Evolutionary conservation across 1,140 invertebrate genomes (phyloP), one percentile per base, ranked within the genome.

Genomic region (Aphaenogaster rudis): DNA sequence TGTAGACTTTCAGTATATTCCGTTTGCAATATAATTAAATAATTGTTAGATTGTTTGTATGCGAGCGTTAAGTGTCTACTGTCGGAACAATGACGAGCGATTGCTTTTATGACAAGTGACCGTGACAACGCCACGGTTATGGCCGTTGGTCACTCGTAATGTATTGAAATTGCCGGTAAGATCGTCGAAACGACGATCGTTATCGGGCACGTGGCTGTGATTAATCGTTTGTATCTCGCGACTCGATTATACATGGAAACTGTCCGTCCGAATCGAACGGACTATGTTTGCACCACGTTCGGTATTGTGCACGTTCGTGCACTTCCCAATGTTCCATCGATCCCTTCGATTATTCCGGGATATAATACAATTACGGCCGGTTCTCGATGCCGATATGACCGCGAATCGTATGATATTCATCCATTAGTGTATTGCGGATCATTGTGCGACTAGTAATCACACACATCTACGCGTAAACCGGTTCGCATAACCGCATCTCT

Each of bases 81-180:
- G 42, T 28, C 67, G 42, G 42, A 28, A 63, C 42, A 42, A 59
- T n/a, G 33, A 61, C 28, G 45, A 45, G 42, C 54, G 57, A 76
- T 84, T n/a, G 80, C 69, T 84, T 61, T 76, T n/a, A 45, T 61
- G 80, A 74, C 54, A 84, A 61, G 28, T 61, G 28, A 84, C 69
- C 80, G 80, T 84, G 54, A 84, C 80, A 61, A 48, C 63, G 80
- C 76, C 54, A 84, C 42, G 54, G 80, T 82, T 82, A 74, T 28
- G 42, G 80, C 42, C 2, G 50, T 11, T 17, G 28, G 42, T 39
- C 54, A 17, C 17, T 48, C 42, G 17, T 72, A 48, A 59, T 74
- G 80, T 48, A 84, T 74, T 48, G 80, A 84, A 84, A 84, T 84
- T 69, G 28, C 42, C 71, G 33, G 28, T 74, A 76, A 84, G 80